These are phyloP conservation scores for Scaptomyza parva DNA, from an alignment of 2,888 invertebrate genomes.

Conservation along the genomic window DNA sequence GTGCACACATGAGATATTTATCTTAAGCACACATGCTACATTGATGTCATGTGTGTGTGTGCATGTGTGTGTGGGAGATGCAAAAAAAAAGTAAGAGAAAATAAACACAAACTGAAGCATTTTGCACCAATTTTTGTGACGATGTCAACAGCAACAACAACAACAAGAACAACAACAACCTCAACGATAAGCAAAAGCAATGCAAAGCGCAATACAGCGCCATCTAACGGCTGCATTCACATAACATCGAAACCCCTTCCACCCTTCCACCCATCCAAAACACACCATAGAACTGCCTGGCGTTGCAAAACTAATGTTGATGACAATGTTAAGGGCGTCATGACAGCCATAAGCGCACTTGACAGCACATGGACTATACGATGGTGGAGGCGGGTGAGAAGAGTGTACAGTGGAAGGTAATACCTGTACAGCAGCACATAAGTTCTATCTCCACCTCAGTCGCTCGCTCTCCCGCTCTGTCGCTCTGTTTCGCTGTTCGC, in stretches of 20 bases:
- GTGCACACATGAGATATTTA: constrained; percentile 40
- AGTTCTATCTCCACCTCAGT: neutral
- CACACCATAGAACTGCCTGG: neutral
- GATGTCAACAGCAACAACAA: constrained; percentile 70
- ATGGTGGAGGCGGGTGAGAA: neutral
- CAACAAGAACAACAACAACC: constrained; percentile 14
- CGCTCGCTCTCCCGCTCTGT: neutral
- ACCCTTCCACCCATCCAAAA: neutral
- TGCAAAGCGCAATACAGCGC: constrained; percentile 35
- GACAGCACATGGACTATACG: constrained; percentile 56
- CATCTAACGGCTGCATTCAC: constrained; percentile 47
- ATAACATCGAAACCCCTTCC: neutral
- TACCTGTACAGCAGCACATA: constrained; percentile 32
- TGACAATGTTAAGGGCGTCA: constrained; percentile 82
- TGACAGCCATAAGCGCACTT: constrained; percentile 81
- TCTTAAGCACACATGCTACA: constrained; percentile 51
- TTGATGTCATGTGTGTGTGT: constrained; percentile 27
- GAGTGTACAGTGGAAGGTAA: constrained; percentile 5
- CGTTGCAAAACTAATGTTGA: constrained; percentile 75
- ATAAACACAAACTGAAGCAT: constrained; percentile 57
- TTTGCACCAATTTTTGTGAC: constrained; percentile 79
- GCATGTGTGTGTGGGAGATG: constrained; percentile 12
- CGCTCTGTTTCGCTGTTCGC: neutral
- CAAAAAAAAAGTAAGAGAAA: constrained; percentile 8
- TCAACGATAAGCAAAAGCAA: constrained; percentile 32